These are phyloP conservation scores for Cylloceria caligata DNA, from an alignment of 2,888 invertebrate species.

Conservation along the genomic window DNA sequence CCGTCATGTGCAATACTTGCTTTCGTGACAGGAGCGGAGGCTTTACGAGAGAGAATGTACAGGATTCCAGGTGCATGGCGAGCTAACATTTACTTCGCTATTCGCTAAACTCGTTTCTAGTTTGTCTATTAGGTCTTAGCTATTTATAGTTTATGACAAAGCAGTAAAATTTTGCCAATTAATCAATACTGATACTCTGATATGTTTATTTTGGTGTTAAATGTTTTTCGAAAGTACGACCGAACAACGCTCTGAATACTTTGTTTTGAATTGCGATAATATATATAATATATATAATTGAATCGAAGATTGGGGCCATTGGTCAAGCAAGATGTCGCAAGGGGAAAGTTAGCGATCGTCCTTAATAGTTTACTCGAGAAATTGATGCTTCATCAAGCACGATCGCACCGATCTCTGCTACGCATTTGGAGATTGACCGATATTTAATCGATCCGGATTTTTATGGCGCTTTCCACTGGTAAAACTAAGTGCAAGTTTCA, in stretches of 20 bases:
- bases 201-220: slow-evolving; percentile 20
- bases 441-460: slow-evolving; percentile 16
- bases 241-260: not conserved
- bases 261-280: slow-evolving; percentile 8
- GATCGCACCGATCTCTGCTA: slow-evolving; percentile 15
- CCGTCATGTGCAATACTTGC: slow-evolving; percentile 33
- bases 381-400: slow-evolving; percentile 56
- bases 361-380: slow-evolving; percentile 33
- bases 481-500: no score
- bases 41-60: slow-evolving; percentile 38
- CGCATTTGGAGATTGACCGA: slow-evolving; percentile 35
- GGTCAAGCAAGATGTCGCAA: slow-evolving; percentile 53
- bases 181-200: not conserved
- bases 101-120: slow-evolving; percentile 53
- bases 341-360: slow-evolving; percentile 58
- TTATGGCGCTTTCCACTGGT: no score
- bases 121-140: slow-evolving; percentile 50
- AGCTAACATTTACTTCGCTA: slow-evolving; percentile 4
- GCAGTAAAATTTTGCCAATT: slow-evolving; percentile 38
- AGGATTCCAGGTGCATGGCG: slow-evolving; percentile 23
- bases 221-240: slow-evolving; percentile 52
- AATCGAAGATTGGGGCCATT: slow-evolving; percentile 59
- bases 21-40: slow-evolving; percentile 28
- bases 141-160: slow-evolving; percentile 54
- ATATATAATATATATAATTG: not conserved